Percentiles rank a stretch among this genome's conserved stretches.
phyloP scores from a whole-genome alignment of 1,140 invertebrate species.

The Idris sp. region DNA sequence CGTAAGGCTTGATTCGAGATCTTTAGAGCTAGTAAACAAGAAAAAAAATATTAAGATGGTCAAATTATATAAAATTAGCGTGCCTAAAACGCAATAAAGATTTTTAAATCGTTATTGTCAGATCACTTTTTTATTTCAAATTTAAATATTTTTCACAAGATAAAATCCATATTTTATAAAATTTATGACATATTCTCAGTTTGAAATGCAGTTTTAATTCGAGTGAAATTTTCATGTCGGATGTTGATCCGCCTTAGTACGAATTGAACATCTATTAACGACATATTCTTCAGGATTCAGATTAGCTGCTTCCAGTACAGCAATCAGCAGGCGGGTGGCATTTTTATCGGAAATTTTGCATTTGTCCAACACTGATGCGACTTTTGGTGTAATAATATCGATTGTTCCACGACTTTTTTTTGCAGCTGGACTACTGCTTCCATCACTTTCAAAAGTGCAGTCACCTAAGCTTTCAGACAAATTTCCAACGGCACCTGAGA shows the following conservation, averaged over 20 bases:
- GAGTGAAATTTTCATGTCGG: slow-evolving; percentile 1
- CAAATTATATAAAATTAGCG: too few relatives aligned
- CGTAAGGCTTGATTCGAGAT: too few relatives aligned
- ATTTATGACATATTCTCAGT: slow-evolving; percentile 8
- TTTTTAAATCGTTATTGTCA: too few relatives aligned
- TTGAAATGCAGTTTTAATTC: slow-evolving; percentile 13
- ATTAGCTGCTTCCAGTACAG: slow-evolving; percentile 11
- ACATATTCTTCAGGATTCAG: slow-evolving; percentile 1
- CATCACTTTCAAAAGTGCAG: slow-evolving; percentile 5
- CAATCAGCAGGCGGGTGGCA: slow-evolving; percentile 1
- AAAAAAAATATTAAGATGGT: too few relatives aligned
- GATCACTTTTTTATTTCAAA: too few relatives aligned
- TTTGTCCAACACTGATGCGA: slow-evolving; percentile 14
- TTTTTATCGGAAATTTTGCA: slow-evolving; percentile 15
- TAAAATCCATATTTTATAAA: too few relatives aligned
- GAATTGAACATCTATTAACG: slow-evolving; percentile 7
- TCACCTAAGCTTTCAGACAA: slow-evolving; percentile 5
- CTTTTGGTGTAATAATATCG: slow-evolving; percentile 13
- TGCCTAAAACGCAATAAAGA: too few relatives aligned
- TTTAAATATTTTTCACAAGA: too few relatives aligned
- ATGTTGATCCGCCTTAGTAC: background rate
- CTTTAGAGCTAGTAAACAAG: too few relatives aligned
- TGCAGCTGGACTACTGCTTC: slow-evolving; percentile 2
- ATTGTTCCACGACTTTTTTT: slow-evolving; percentile 11
- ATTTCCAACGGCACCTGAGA: background rate